Percentiles rank a stretch among this genome's conserved stretches.
Evolutionary conservation across 2,797 vertebrate genomes (phyloP).

Genomic region (Danio albolineatus): DNA sequence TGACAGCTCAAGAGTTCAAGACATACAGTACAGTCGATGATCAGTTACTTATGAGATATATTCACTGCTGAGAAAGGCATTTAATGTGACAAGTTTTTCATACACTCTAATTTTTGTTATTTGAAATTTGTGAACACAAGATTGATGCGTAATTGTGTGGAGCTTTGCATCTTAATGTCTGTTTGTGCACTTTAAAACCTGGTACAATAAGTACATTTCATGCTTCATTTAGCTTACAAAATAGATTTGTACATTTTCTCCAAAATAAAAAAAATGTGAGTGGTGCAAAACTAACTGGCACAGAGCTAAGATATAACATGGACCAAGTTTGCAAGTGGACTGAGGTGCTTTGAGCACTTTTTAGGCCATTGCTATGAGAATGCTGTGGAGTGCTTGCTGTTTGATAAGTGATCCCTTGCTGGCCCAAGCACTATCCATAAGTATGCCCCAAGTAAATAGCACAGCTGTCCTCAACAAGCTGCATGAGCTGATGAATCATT

Average conservation of each 20-base stretch:
- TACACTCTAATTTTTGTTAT: conserved; percentile 49
- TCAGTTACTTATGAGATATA: too few relatives aligned
- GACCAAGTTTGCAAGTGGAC: background rate
- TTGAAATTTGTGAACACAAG: background rate
- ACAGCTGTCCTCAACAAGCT: background rate
- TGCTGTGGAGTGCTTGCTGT: background rate
- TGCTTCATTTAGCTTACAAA: background rate
- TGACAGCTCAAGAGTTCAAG: too few relatives aligned
- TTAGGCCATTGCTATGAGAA: background rate
- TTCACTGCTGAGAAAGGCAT: conserved; percentile 32
- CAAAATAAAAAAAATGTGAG: conserved; percentile 6
- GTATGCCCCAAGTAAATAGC: background rate
- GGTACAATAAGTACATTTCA: background rate
- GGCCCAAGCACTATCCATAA: background rate
- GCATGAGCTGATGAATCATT: background rate
- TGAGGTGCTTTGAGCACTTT: background rate
- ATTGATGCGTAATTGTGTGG: too few relatives aligned
- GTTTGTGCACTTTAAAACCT: too few relatives aligned
- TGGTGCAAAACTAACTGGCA: background rate
- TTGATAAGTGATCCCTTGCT: background rate
- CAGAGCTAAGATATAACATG: background rate
- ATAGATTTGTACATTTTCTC: background rate
- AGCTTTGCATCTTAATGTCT: too few relatives aligned
- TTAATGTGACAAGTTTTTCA: background rate
- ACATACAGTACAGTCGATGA: too few relatives aligned